Base-by-base conservation (phyloP, 2,888 invertebrate genomes). In the Monochamus alternatus region DNA sequence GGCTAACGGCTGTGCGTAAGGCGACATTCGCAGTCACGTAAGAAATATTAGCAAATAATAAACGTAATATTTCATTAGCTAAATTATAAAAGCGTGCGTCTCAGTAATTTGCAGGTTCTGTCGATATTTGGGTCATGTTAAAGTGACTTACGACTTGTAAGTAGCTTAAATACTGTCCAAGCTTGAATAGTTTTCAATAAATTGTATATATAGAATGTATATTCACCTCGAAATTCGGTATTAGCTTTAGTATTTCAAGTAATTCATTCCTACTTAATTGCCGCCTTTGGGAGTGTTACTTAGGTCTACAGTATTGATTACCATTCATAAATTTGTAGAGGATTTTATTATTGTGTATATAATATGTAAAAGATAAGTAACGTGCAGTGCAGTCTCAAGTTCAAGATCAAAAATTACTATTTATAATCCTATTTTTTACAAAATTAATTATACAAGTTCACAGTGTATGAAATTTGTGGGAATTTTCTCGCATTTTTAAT, bases 361-460 rank as follows among this genome's bases (percentile, higher is more conserved):
- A 31, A 58, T 67, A 67, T 55, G 55, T 52, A 38, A 67, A 52
- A 47, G 30, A 58, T 58, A 67, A 67, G 32, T 55, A 58, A 43
- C 22, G 55, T 32, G 22, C 30, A 66, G n/a, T 55, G n/a, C 55
- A 31, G 38, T 14, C 31, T 52, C 67, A 67, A 67, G 67, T 67
- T 67, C 67, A 67, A 67, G 67, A 67, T 67, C 58, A 58, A 58
- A 47, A 58, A 43, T 32, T 0, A 38, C 31, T 55, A 58, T 52
- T 58, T 31, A 58, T 67, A 58, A 22, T 55, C 38, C 5, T 38
- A 38, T 38, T 38, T 38, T 38, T 38, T 38, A 5, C 5, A 38
- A 38, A 38, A 5, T 38, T 38, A 5, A 7, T 38, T 4, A 7
- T 38, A 7, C 38, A 7, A 38, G 38, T 38, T 38, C 38, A 7